These are phyloP conservation scores for Cricetomys ansorgei DNA, from an alignment of 2,113 vertebrate genomes.

Conservation along the genomic window DNA sequence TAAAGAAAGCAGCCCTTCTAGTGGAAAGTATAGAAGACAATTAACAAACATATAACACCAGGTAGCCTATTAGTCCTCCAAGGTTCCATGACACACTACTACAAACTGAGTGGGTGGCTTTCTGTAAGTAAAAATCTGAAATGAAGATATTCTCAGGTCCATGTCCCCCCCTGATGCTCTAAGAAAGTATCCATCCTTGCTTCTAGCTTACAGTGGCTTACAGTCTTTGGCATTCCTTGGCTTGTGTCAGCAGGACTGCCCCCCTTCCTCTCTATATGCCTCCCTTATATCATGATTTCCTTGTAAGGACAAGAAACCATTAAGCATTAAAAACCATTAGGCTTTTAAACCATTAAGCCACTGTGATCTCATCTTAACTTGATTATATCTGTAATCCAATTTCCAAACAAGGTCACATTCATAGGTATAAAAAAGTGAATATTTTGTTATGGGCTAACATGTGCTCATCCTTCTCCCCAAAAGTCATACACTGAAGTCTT, in stretches of 20 bases:
- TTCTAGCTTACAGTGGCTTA: background rate
- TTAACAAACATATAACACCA: slow-evolving; percentile 37
- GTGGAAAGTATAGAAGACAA: background rate
- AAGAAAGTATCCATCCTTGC: background rate
- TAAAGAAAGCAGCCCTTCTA: background rate
- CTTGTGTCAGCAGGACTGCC: background rate
- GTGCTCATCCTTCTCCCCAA: background rate
- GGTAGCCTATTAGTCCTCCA: background rate
- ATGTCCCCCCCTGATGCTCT: background rate
- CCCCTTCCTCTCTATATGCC: background rate
- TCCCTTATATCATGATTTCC: background rate
- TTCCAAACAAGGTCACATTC: slow-evolving; percentile 25
- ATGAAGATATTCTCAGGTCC: background rate
- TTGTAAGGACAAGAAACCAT: background rate
- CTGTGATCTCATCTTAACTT: background rate
- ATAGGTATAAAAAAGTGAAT: background rate
- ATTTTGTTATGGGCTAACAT: background rate
- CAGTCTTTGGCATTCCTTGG: background rate
- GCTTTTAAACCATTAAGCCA: too few species aligned
- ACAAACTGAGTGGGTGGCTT: background rate
- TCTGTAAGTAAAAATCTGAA: slow-evolving; percentile 9
- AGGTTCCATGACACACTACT: background rate
- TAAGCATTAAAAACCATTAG: background rate
- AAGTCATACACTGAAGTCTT: background rate
- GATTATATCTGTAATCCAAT: background rate